Base-by-base conservation (phyloP, 2,888 invertebrate species). In the Ophion costatus region DNA sequence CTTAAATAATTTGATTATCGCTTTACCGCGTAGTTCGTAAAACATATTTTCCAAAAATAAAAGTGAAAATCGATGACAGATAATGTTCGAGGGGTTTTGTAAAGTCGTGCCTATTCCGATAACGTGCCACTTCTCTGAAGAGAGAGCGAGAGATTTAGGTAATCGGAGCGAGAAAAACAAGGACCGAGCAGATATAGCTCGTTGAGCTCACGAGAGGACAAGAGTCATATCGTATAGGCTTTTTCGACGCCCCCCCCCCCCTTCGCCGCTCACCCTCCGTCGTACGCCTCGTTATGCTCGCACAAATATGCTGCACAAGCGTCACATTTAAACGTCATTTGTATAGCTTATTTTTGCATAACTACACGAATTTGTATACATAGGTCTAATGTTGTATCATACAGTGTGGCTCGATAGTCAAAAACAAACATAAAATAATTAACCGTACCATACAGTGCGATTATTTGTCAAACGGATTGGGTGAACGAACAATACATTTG, bases 1-100 rank as follows among this genome's bases (percentile, higher is more conserved):
- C 78, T 81, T 86, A 87, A 86, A 84, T 84, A 84, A 87, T 87
- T 87, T 87, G 87, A 87, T 88, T 88, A 88, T 86, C 88, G 82
- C 85, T 88, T 82, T 82, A 83, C 84, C 86, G 80, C 73, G 70
- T 45, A 61, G 73, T 85, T 84, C 69, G 84, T 80, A 73, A 88
- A 80, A 79, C 84, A 85, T 71, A 61, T 77, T 79, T 64, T 33
- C 64, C 71, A 71, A 38, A 74, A 61, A 61, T 29, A 29, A 33
- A 71, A 29, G 51, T 56, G 11, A 71, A 56, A 33, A 67, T 22
- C n/a, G 45, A 67, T 22, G 22, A 45, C 22, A 20, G 45, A 67
- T 11, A 20, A 71, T 63, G 76, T 73, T 73, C 29, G 67, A 66
- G 71, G 79, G 73, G 42, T 20, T 63, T 77, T 33, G 64, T 64